Base-by-base conservation (phyloP, 2,113 vertebrate species). In the Ovis aries region DNA sequence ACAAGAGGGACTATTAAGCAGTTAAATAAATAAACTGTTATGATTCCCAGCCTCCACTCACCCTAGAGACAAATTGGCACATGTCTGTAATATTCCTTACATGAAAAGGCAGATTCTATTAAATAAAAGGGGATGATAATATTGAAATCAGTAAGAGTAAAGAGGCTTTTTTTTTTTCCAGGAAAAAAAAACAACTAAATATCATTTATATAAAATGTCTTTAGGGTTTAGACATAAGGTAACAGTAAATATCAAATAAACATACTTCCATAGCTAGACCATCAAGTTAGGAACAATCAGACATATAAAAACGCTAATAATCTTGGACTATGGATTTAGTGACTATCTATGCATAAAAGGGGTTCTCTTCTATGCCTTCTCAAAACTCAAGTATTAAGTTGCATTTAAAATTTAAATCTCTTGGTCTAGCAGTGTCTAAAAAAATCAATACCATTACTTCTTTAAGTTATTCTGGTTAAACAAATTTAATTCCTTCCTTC, bases 1-100 rank as follows among this genome's bases (percentile, higher is more conserved):
- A 80, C n/a, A 96, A 86, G 91, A 53, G 6, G 17, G 27, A 90
- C 62, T 81, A 82, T 27, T 59, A 97, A 84, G 29, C 6, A 96
- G 48, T 92, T 90, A 94, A 96, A 91, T 17, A 88, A 74, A 88
- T 77, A 96, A 71, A 48, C 27, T 62, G 36, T 81, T 86, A 80
- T 43, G 62, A 95, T 83, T 93, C 4, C 19, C 50, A 81, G 29
- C 13, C 23, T 91, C 81, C 8, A 92, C 25, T 95, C 78, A 88
- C 95, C 48, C 43, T 62, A 93, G 33, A 95, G 27, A 81, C 64
- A 91, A 91, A 91, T 1, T 91, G 23, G 52, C 27, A 94, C 92
- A 60, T 45, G 7, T 90, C 12, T 92, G 43, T 74, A 53, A 81
- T 59, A 92, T 67, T 77, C 59, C 21, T 81, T 62, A 88, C 3